Evolutionary conservation across 2,888 invertebrate species (phyloP).

Genomic region (Zeuzera pyrina): DNA sequence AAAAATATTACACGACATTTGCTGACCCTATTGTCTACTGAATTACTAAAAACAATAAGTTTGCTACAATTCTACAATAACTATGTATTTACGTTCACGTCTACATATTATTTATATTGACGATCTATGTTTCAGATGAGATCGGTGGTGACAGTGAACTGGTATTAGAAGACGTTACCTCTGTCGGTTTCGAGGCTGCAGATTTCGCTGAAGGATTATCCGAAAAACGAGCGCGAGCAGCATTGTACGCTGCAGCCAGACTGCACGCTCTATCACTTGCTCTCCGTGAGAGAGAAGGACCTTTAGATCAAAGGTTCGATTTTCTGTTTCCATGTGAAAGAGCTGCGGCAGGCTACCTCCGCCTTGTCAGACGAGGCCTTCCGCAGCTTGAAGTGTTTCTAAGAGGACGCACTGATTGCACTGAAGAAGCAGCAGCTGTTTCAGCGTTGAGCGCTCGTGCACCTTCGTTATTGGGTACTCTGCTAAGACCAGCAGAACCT

Average conservation of each 20-base stretch:
- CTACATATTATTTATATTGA: too few species aligned
- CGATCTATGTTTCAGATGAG: slow-evolving; percentile 48
- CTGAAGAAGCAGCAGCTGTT: slow-evolving; percentile 74
- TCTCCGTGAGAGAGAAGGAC: slow-evolving; percentile 57
- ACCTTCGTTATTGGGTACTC: slow-evolving; percentile 79
- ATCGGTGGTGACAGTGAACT: slow-evolving; percentile 74
- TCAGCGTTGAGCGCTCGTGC: slow-evolving; percentile 79
- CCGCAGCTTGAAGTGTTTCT: slow-evolving; percentile 83
- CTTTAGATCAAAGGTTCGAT: slow-evolving; percentile 59
- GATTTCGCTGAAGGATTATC: slow-evolving; percentile 81
- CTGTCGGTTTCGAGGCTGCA: slow-evolving; percentile 75
- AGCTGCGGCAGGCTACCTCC: slow-evolving; percentile 86
- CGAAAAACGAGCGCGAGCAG: slow-evolving; percentile 76
- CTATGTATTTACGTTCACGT: too few species aligned
- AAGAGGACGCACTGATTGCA: slow-evolving; percentile 76
- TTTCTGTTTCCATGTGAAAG: slow-evolving; percentile 85
- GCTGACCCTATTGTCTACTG: too few species aligned
- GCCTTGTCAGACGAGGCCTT: slow-evolving; percentile 82
- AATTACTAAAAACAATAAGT: too few species aligned
- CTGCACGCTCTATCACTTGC: slow-evolving; percentile 82
- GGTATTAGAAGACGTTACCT: slow-evolving; percentile 82
- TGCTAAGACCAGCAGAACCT: slow-evolving; percentile 81
- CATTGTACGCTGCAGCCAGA: slow-evolving; percentile 79
- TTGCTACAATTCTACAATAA: too few species aligned
- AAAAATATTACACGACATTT: too few species aligned